phyloP scores from a whole-genome alignment of 2,888 invertebrate genomes.

The Busseola fusca region DNA sequence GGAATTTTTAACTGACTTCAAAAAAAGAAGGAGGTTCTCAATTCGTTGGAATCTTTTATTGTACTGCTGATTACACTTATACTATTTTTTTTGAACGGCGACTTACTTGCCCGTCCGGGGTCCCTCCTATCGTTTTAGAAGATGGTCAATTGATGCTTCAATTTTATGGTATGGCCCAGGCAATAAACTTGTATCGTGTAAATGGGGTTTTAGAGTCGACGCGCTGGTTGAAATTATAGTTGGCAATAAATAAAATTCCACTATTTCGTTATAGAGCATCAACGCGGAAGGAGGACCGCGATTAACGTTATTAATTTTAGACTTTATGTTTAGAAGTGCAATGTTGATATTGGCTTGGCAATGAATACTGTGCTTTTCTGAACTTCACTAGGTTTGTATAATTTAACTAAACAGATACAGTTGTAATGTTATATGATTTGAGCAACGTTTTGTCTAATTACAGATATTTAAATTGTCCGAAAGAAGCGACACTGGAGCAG shows the following conservation, averaged over 20 bases:
- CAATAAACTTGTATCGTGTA: background rate
- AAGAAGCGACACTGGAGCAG: slow-evolving; percentile 60
- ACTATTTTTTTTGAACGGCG: background rate
- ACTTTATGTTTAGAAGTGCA: background rate
- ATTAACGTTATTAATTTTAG: background rate
- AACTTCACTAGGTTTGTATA: background rate
- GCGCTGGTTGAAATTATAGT: background rate
- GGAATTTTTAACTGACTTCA: too few relatives aligned
- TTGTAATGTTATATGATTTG: background rate
- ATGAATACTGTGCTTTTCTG: background rate
- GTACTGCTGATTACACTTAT: background rate
- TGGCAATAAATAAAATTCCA: background rate
- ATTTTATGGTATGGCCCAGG: background rate
- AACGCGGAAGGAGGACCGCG: background rate
- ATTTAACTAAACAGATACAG: background rate
- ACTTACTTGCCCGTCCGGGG: slow-evolving; percentile 1
- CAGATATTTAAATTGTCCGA: slow-evolving; percentile 66
- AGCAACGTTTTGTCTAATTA: slow-evolving; percentile 21
- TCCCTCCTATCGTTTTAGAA: background rate
- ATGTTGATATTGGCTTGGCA: slow-evolving; percentile 7
- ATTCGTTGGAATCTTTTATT: too few relatives aligned
- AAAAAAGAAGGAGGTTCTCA: too few relatives aligned
- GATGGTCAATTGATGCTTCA: background rate
- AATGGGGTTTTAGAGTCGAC: background rate
- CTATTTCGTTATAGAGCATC: background rate